These are phyloP conservation scores for Trachelus stipa DNA, from an alignment of 2,888 invertebrate species.

Conservation along the genomic window DNA sequence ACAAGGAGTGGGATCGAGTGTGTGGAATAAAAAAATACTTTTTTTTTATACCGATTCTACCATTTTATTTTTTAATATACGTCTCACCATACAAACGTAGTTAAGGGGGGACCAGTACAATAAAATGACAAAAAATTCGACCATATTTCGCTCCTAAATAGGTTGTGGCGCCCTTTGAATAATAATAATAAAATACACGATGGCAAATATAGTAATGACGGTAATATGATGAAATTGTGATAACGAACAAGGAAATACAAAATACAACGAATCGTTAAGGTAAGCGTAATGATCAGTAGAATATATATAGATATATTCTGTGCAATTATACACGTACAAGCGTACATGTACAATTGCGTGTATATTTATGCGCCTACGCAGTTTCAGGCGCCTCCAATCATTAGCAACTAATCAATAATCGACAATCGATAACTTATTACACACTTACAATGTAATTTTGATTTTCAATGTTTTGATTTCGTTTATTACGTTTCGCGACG, in stretches of 20 bases:
- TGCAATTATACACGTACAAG: not conserved
- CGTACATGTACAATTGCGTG: not conserved
- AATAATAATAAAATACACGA: constrained; percentile 22
- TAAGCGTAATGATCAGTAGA: constrained; percentile 22
- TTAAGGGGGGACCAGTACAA: constrained; percentile 32
- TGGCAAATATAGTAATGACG: constrained; percentile 28
- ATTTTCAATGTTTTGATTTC: constrained; percentile 58
- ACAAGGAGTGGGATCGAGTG: not conserved
- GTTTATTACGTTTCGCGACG: not conserved
- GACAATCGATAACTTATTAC: constrained; percentile 52
- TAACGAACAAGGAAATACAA: constrained; percentile 18
- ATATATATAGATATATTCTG: constrained; percentile 18
- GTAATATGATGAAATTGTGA: constrained; percentile 19
- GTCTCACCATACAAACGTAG: constrained; percentile 39
- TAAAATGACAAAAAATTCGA: constrained; percentile 27
- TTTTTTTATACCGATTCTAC: constrained; percentile 42
- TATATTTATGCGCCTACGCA: constrained; percentile 2
- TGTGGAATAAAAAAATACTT: constrained; percentile 21
- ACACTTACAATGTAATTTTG: constrained; percentile 60
- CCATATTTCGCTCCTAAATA: constrained; percentile 13
- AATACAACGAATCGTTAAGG: constrained; percentile 18
- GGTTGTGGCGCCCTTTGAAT: constrained; percentile 14
- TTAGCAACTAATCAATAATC: constrained; percentile 50
- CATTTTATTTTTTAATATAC: constrained; percentile 45
- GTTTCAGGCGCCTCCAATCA: not conserved